phyloP scores from a whole-genome alignment of 2,113 vertebrate genomes.

The Thinocorus orbignyianus region DNA sequence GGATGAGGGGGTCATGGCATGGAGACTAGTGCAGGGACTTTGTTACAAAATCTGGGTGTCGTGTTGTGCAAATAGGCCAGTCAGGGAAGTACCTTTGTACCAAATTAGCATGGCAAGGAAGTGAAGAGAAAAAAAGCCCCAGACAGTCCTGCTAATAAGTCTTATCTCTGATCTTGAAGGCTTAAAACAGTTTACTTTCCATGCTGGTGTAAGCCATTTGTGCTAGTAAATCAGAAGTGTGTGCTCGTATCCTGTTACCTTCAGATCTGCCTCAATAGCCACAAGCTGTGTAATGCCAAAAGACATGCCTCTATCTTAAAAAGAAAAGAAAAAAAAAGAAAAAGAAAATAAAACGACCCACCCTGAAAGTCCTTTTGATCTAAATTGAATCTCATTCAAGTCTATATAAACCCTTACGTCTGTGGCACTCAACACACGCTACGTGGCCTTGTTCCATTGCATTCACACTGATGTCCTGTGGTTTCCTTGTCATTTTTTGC shows the following conservation, averaged over 20 bases:
- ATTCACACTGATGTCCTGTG: background rate
- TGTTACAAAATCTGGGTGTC: background rate
- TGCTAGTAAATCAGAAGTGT: conserved; percentile 16
- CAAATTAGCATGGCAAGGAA: conserved; percentile 31
- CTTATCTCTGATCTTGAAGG: conserved; percentile 42
- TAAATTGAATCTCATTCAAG: conserved; percentile 39
- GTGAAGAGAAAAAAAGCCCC: conserved; percentile 17
- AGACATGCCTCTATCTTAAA: conserved; percentile 15
- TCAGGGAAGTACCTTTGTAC: background rate
- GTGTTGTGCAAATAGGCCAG: background rate
- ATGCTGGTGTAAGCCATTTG: conserved; percentile 1
- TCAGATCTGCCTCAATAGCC: conserved; percentile 35
- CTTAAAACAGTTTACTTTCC: conserved; percentile 48
- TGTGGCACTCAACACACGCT: background rate
- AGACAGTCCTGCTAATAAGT: background rate
- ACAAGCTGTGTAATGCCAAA: conserved; percentile 44
- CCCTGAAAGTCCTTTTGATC: conserved; percentile 20
- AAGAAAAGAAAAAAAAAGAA: background rate
- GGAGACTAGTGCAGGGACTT: background rate
- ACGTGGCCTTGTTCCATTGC: conserved; percentile 12
- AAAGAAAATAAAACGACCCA: background rate
- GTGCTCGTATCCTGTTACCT: conserved; percentile 33
- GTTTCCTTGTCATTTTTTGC: conserved; percentile 49
- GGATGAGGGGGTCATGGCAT: too few relatives aligned
- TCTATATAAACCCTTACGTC: background rate